Base-by-base conservation (phyloP, 2,888 invertebrate genomes). In the Mycalesis mineus region DNA sequence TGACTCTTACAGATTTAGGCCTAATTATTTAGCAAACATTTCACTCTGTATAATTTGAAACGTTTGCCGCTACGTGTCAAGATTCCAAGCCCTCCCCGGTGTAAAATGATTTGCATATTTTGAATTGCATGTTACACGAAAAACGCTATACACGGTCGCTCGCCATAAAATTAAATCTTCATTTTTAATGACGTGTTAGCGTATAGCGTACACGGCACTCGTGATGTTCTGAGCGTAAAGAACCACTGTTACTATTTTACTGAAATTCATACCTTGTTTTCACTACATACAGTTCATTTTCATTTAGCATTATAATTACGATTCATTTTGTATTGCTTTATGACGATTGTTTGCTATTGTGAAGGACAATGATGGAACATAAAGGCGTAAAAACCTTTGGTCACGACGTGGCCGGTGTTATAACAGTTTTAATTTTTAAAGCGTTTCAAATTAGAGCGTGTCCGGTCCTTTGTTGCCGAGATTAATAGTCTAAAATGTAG, bases 181-280 rank as follows among this genome's bases (percentile, higher is more conserved):
- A 86, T 85, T 80, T 85, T 84, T 84, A 84, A 84, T 84, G 80
- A 82, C 73, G 74, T 80, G 80, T 78, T 78, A 75, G 75, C 75
- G 78, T 78, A 78, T 71, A 72, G 70, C 68, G 63, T 67, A 59
- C 65, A 65, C 52, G 40, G 29, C 44, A 14, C 11, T 28, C 28
- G 29, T 45, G 14, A 15, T 37, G 44, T 51, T 33, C 29, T 17
- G 22, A 49, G 42, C 42, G 48, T 13, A 47, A 22, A 22, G 31
- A 48, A 36, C 36, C 13, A 47, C 29, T 31, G 42, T 22, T n/a
- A 8, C 33, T 11, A 33, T 17, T 42, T 31, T 29, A 47, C 31
- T 29, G 8, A 9, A 50, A 50, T 29, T 2, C 14, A 14, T 14
- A 39, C 50, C 14, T 39, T 40, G 39, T 45, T 8, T 11, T 31